Evolutionary conservation across 2,113 vertebrate species (phyloP).

Genomic region (Bostrychus sinensis): DNA sequence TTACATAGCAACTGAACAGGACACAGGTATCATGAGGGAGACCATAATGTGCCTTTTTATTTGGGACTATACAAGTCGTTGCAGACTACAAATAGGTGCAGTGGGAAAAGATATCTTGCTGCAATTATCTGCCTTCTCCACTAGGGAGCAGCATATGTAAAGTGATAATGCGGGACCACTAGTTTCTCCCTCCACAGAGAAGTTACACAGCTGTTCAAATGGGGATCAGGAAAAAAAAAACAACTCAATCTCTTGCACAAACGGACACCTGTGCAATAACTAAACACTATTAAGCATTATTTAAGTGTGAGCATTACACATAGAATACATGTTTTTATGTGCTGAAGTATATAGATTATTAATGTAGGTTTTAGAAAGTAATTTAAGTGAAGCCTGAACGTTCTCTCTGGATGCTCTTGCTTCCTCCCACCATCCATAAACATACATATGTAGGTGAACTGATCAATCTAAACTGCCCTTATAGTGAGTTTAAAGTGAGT

Average conservation of each 20-base stretch:
- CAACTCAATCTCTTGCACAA: not conserved
- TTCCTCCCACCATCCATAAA: too few species aligned
- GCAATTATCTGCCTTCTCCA: conserved; percentile 40
- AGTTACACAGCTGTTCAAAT: not conserved
- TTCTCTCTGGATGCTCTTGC: too few species aligned
- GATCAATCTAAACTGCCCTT: not conserved
- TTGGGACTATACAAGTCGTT: not conserved
- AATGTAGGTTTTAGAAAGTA: too few species aligned
- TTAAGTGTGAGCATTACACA: not conserved
- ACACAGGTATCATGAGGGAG: conserved; percentile 4
- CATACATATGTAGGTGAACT: too few species aligned
- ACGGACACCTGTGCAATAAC: not conserved
- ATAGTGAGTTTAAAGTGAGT: not conserved
- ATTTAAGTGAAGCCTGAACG: too few species aligned
- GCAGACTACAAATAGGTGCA: not conserved
- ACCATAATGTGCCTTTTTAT: conserved; percentile 3
- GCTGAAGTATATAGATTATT: too few species aligned
- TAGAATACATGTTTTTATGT: too few species aligned
- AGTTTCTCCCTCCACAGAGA: not conserved
- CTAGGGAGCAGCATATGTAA: conserved; percentile 51
- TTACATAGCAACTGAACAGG: conserved; percentile 23
- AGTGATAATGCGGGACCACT: not conserved
- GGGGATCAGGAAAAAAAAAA: not conserved
- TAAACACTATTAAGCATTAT: not conserved
- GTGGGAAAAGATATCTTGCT: not conserved